Evolutionary conservation across 2,888 invertebrate genomes (phyloP).

Genomic region (Nesidiocoris tenuis): DNA sequence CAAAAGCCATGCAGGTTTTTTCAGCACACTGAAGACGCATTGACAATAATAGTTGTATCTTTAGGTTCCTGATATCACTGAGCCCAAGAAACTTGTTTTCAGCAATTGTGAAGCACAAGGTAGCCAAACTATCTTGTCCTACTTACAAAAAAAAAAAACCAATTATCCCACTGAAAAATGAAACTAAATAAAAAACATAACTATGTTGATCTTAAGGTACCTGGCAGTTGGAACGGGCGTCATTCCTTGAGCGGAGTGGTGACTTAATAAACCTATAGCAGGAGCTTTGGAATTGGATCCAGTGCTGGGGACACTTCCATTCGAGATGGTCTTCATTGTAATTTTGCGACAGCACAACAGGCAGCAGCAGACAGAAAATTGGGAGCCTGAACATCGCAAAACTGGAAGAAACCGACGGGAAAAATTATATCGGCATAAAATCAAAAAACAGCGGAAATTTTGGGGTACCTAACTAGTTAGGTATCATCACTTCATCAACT

Average conservation of each 20-base stretch:
- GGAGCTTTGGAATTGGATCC: conserved; percentile 76
- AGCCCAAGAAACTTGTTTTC: too few species aligned
- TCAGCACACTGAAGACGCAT: too few species aligned
- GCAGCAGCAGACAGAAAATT: neutral
- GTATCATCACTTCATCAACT: neutral
- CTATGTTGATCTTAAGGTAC: conserved; percentile 50
- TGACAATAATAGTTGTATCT: too few species aligned
- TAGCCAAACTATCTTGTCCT: too few species aligned
- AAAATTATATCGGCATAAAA: neutral
- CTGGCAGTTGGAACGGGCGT: conserved; percentile 79
- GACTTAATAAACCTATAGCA: conserved; percentile 91
- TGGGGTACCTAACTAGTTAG: neutral
- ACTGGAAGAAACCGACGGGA: neutral
- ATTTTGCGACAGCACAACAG: conserved; percentile 23
- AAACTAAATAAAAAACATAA: neutral
- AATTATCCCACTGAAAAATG: conserved; percentile 4
- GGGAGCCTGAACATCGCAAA: neutral
- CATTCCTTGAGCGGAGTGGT: conserved; percentile 74
- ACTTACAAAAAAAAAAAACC: conserved; percentile 12
- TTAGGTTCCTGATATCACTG: too few species aligned
- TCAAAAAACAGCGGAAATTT: neutral
- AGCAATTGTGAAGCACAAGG: too few species aligned
- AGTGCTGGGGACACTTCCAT: conserved; percentile 76
- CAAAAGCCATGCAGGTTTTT: too few species aligned
- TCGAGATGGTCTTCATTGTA: conserved; percentile 51